Conservation (phyloP, 2,888 invertebrate genomes). For the Pomacea canaliculata region DNA sequence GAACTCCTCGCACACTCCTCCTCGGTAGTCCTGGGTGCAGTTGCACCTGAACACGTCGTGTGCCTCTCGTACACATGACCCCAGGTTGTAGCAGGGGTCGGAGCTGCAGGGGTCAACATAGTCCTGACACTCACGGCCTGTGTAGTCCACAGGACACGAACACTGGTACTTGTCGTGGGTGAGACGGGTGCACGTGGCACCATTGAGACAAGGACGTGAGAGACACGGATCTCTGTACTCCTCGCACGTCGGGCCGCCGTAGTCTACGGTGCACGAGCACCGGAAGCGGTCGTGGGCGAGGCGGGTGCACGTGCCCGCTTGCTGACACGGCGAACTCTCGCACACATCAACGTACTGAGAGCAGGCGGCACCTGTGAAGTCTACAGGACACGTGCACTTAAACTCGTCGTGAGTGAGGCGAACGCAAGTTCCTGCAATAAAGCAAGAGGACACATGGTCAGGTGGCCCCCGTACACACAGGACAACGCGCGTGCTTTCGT, state of each 20-base stretch:
- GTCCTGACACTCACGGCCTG: neutral
- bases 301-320: too few species aligned
- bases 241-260: neutral
- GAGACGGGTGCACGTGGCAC: neutral
- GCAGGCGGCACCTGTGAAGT: slow-evolving; percentile 4
- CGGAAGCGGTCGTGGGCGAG: neutral
- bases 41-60: too few species aligned
- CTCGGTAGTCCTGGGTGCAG: too few species aligned
- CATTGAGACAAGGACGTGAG: neutral
- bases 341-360: too few species aligned
- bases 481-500: too few species aligned
- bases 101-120: neutral
- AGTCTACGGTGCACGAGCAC: neutral
- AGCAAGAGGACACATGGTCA: neutral
- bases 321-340: too few species aligned
- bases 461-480: too few species aligned
- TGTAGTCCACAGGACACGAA: neutral
- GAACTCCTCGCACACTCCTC: neutral
- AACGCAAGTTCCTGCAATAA: slow-evolving; percentile 5
- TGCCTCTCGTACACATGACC: too few species aligned
- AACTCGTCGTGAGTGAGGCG: neutral
- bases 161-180: neutral
- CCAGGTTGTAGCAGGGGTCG: too few species aligned
- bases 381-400: slow-evolving; percentile 17
- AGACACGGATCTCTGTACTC: neutral